Evolutionary conservation across 2,888 invertebrate genomes (phyloP).

Genomic region (Latrodectus elegans): DNA sequence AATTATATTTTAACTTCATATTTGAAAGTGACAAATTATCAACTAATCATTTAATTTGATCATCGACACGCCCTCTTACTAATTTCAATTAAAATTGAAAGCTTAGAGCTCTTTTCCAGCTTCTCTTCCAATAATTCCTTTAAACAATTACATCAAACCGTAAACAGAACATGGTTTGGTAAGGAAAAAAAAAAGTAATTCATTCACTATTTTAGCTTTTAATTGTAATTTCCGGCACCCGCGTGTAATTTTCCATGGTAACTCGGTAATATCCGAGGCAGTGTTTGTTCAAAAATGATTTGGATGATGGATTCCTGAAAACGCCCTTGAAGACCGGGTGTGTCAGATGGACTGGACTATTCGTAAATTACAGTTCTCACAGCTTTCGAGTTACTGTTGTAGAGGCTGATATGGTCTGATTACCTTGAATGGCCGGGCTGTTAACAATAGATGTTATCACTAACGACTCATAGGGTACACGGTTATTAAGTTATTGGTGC

Average conservation of each 20-base stretch:
- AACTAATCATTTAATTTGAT: conserved; percentile 5
- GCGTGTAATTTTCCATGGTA: neutral
- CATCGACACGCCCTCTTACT: conserved; percentile 40
- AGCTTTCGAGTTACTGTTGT: neutral
- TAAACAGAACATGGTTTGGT: neutral
- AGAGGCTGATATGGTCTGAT: conserved; percentile 1
- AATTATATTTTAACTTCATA: no score
- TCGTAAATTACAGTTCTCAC: conserved; percentile 8
- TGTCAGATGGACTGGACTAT: conserved; percentile 2
- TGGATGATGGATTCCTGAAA: conserved; percentile 29
- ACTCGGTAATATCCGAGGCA: neutral
- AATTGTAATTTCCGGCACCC: conserved; percentile 21
- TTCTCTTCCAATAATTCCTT: neutral
- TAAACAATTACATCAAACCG: neutral
- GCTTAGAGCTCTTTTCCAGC: neutral
- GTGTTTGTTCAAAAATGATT: conserved; percentile 47
- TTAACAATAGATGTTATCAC: conserved; percentile 1
- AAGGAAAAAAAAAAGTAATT: conserved; percentile 7
- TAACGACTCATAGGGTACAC: neutral
- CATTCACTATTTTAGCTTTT: conserved; percentile 21
- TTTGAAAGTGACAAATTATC: conserved; percentile 36
- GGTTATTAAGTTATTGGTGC: conserved; percentile 1
- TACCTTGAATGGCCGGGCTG: neutral
- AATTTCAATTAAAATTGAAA: conserved; percentile 48
- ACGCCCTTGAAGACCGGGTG: conserved; percentile 28